phyloP scores from a whole-genome alignment of 2,888 invertebrate species.

The Hyalella azteca region DNA sequence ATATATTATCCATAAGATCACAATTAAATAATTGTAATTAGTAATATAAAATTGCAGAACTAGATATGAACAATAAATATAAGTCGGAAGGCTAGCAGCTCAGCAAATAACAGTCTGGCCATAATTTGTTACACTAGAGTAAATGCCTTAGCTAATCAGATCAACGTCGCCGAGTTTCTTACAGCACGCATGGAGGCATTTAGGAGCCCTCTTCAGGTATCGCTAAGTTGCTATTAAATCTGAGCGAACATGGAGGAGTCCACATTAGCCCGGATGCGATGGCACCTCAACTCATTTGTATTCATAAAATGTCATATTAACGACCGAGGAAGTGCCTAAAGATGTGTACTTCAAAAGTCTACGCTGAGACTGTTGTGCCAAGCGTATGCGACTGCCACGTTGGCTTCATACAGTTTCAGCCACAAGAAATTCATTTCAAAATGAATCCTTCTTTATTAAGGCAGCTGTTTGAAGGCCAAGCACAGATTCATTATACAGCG shows the following conservation, averaged over 20 bases:
- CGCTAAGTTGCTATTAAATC: slow-evolving; percentile 29
- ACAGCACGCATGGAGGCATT: background rate
- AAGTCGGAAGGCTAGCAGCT: background rate
- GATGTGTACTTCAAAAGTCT: background rate
- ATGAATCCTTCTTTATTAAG: too few species aligned
- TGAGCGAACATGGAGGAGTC: slow-evolving; percentile 23
- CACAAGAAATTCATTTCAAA: too few species aligned
- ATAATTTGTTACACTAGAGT: background rate
- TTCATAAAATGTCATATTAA: slow-evolving; percentile 35
- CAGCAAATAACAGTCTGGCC: background rate
- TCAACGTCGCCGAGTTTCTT: background rate
- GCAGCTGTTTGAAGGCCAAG: too few species aligned
- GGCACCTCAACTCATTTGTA: slow-evolving; percentile 30
- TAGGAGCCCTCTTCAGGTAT: slow-evolving; percentile 14
- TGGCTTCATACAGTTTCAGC: too few species aligned
- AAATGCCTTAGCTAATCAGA: slow-evolving; percentile 5
- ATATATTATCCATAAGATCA: too few species aligned
- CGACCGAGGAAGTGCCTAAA: slow-evolving; percentile 21
- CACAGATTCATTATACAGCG: background rate
- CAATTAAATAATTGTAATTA: too few species aligned
- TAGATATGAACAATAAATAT: too few species aligned
- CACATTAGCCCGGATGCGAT: slow-evolving; percentile 30
- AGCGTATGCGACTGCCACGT: too few species aligned
- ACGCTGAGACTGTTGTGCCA: background rate
- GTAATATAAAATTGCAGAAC: too few species aligned